Conservation (phyloP, 2,888 invertebrate genomes). For the Odontothrips loti region DNA sequence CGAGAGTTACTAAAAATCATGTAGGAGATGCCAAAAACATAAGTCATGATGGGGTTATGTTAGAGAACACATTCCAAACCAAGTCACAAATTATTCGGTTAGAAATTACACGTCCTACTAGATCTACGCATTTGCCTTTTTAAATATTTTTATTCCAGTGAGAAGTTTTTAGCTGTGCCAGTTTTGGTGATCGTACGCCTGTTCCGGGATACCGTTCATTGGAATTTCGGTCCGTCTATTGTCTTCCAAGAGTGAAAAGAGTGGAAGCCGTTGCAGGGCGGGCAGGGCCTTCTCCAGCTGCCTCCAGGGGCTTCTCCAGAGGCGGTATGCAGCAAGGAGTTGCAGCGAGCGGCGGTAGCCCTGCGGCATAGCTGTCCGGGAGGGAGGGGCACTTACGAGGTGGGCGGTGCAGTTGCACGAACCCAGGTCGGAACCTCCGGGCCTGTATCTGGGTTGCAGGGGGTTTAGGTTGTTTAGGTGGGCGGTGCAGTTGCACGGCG, state of each 20-base stretch:
- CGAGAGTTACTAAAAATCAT: neutral
- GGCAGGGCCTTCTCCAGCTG: too few relatives aligned
- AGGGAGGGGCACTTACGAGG: neutral
- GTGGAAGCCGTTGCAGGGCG: too few relatives aligned
- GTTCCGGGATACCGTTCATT: too few relatives aligned
- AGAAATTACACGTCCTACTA: neutral
- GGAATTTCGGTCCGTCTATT: too few relatives aligned
- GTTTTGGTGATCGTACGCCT: neutral
- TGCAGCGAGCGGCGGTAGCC: too few relatives aligned
- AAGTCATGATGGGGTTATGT: too few relatives aligned
- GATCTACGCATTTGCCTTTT: neutral
- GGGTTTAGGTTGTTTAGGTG: neutral
- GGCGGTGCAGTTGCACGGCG: neutral
- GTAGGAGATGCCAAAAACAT: neutral
- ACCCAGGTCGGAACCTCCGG: neutral
- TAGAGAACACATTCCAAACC: neutral
- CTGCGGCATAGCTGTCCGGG: too few relatives aligned
- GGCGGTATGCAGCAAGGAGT: too few relatives aligned
- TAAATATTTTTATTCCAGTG: too few relatives aligned
- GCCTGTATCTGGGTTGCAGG: neutral
- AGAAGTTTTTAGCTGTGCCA: neutral
- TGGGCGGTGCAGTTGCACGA: constrained; percentile 17
- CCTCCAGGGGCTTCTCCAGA: too few relatives aligned
- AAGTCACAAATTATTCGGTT: neutral
- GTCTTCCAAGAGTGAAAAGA: too few relatives aligned